Conservation (phyloP, 2,888 invertebrate genomes). For the Chrysotoxum bicinctum region DNA sequence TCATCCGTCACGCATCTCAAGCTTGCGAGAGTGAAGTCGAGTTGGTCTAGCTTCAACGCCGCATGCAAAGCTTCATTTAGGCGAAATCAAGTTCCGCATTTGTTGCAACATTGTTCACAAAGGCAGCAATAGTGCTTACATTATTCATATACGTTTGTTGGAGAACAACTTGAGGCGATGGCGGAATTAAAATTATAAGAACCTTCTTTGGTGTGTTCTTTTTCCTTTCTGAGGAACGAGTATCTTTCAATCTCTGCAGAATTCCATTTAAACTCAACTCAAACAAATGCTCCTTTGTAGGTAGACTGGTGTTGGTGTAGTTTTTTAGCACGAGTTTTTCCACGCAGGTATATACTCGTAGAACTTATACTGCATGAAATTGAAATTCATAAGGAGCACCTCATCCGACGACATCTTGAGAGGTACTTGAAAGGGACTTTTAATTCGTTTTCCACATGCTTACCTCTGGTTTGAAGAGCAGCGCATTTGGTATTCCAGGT, state of each 20-base stretch:
- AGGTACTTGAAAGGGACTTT: conserved; percentile 12
- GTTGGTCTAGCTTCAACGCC: not conserved
- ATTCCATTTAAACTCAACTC: not conserved
- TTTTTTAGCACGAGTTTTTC: not conserved
- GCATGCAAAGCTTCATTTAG: conserved; percentile 8
- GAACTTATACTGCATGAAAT: conserved; percentile 31
- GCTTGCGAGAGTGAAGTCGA: not conserved
- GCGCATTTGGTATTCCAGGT: not conserved
- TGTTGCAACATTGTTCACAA: not conserved
- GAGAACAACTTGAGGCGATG: not conserved
- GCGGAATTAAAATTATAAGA: conserved; percentile 8
- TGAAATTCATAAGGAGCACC: conserved; percentile 28
- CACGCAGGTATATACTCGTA: conserved; percentile 29
- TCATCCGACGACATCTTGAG: conserved; percentile 10
- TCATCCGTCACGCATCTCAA: conserved; percentile 25
- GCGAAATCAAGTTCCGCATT: conserved; percentile 5
- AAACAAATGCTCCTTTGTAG: conserved; percentile 6
- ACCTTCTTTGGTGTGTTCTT: not conserved
- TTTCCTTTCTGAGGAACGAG: not conserved
- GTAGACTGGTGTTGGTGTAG: not conserved
- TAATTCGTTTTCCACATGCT: conserved; percentile 31
- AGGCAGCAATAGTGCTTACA: not conserved
- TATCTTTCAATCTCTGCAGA: not conserved
- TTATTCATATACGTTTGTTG: not conserved
- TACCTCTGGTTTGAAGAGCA: not conserved